Base-by-base conservation (phyloP, 2,113 vertebrate species). In the Apodemus speciosus region DNA sequence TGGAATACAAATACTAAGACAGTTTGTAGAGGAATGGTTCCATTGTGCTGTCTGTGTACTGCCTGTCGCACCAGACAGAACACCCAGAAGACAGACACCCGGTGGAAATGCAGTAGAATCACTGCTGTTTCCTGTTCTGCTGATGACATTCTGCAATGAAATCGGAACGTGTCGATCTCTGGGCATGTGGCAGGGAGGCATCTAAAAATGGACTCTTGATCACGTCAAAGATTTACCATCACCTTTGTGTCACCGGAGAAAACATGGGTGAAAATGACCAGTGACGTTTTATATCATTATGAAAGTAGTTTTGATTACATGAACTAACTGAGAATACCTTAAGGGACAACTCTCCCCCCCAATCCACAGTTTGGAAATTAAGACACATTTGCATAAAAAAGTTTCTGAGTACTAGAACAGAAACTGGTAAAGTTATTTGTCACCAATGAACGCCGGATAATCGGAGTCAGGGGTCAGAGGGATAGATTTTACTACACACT, bases 41-140 rank as follows among this genome's bases (percentile, higher is more conserved):
- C 23, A 2, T 32, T 73, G 72, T 5, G 23, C 23, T 90, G 75
- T 16, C 1, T 30, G 20, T 32, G 15, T 32, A 40, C 46, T 69
- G 88, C 46, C 2, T 25, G 8, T 64, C 43, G 18, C 9, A 32
- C 60, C 49, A 40, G 56, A 56, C 3, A 79, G 92, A 92, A 53
- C 68, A 73, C 73, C 43, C 72, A 94, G 71, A 85, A 91, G 66
- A 91, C 13, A 76, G 35, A 15, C 53, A 58, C 56, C 68, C n/a
- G 66, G 23, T 85, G 66, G 85, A 94, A 43, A 85, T 40, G 81
- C 85, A 88, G 46, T 93, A 79, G 53, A 79, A 89, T 62, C 40
- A 68, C 71, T 80, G 84, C 46, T 13, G 64, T 94, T 93, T 62
- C 64, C 30, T 62, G 16, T 43, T 43, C 71, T 32, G 15, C 53